Conservation (phyloP, 1,140 invertebrate species). For the Lepidurus packardi region DNA sequence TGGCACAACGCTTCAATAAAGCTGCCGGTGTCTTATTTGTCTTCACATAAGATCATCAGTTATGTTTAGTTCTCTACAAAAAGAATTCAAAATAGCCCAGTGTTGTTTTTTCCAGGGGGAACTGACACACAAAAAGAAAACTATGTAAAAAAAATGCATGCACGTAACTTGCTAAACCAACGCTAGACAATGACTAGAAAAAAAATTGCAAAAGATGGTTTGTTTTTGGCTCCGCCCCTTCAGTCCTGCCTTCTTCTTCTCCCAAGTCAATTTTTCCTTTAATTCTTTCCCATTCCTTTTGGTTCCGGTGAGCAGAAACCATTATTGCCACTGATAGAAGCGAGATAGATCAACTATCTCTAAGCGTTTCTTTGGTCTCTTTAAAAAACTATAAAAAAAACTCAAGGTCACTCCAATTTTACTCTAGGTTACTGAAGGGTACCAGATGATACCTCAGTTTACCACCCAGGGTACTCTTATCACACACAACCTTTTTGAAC, state of each 20-base stretch:
- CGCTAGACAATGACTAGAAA: slow-evolving; percentile 4
- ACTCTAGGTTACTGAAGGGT: too few relatives aligned
- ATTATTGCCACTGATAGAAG: slow-evolving; percentile 7
- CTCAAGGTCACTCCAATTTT: too few relatives aligned
- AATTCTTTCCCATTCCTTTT: neutral
- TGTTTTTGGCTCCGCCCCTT: slow-evolving; percentile 20
- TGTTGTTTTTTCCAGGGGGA: neutral
- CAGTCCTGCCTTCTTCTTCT: neutral
- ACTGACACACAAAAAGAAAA: neutral
- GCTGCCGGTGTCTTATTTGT: neutral
- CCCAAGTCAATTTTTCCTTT: neutral
- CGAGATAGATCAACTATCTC: slow-evolving; percentile 18
- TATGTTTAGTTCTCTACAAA: neutral
- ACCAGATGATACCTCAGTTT: too few relatives aligned
- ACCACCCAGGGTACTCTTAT: neutral
- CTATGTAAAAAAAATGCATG: neutral
- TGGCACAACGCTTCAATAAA: neutral
- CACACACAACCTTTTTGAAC: neutral
- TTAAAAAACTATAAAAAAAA: neutral
- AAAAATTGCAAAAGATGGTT: slow-evolving; percentile 19
- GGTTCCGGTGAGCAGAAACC: neutral
- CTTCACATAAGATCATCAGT: neutral
- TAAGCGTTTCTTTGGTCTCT: slow-evolving; percentile 3
- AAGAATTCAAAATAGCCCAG: neutral
- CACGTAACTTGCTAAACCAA: neutral